Evolutionary conservation across 2,113 vertebrate genomes (phyloP).

Genomic region (Pogonocichla stellata): DNA sequence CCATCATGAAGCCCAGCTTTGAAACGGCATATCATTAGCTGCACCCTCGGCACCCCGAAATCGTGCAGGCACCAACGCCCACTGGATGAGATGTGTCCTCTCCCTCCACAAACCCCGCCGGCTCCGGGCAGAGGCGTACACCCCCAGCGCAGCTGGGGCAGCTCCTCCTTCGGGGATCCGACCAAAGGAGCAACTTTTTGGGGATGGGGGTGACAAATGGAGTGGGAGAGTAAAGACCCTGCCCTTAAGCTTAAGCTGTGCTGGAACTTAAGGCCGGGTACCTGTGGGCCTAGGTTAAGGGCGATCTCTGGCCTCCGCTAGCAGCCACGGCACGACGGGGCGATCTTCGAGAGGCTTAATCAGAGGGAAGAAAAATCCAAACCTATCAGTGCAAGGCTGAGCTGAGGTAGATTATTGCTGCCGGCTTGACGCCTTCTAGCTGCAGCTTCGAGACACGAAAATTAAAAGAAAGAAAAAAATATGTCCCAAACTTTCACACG

Average conservation of each 20-base stretch:
- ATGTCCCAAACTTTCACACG: not conserved
- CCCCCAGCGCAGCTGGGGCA: not conserved
- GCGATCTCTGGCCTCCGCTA: not conserved
- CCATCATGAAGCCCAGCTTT: not conserved
- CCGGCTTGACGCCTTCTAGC: not conserved
- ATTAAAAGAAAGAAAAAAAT: not conserved
- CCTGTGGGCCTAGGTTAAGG: not conserved
- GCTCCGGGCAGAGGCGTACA: not conserved
- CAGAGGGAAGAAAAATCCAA: not conserved
- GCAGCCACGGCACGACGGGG: not conserved
- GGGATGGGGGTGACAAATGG: not conserved
- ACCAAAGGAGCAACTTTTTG: not conserved
- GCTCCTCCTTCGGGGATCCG: not conserved
- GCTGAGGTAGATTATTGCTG: not conserved
- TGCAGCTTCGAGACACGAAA: not conserved
- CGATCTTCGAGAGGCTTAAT: not conserved
- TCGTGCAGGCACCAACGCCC: fast-evolving
- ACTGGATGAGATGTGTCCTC: not conserved
- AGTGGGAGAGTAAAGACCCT: not conserved
- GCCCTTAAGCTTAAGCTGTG: not conserved
- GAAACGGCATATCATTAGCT: not conserved
- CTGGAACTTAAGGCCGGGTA: not conserved
- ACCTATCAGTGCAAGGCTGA: not conserved
- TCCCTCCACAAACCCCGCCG: not conserved
- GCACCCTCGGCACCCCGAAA: not conserved